Percentiles rank a stretch among this genome's conserved stretches.
Conservation (phyloP, 2,113 vertebrate species). For the Misgurnus anguillicaudatus region DNA sequence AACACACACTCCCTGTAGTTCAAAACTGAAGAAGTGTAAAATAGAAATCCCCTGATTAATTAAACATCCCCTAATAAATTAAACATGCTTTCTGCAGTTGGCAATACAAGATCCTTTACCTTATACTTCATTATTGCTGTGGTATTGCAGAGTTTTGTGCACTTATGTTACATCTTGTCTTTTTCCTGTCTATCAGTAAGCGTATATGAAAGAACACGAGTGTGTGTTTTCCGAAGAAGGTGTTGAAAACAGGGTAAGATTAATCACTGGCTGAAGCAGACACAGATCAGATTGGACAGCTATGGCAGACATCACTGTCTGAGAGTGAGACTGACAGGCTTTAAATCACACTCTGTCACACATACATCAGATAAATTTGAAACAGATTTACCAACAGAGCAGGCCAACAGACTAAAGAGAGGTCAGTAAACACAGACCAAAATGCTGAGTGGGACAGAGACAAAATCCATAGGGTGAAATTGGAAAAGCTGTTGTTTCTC, state of each 20-base stretch:
- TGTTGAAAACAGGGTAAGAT: conserved; percentile 62
- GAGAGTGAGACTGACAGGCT: conserved; percentile 61
- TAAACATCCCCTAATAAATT: no score
- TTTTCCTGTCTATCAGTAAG: not conserved
- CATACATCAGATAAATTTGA: conserved; percentile 55
- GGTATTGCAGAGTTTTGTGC: not conserved
- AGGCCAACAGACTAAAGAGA: conserved; percentile 12
- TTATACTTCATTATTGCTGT: not conserved
- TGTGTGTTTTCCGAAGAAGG: conserved; percentile 22
- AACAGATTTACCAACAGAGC: conserved; percentile 53
- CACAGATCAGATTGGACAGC: conserved; percentile 68
- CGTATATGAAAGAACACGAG: conserved; percentile 14
- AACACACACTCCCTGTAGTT: no score
- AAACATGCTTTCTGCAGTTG: no score
- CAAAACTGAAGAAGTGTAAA: no score
- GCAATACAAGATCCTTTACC: no score
- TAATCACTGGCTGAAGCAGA: conserved; percentile 69
- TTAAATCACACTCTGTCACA: conserved; percentile 67
- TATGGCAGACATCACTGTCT: conserved; percentile 61
- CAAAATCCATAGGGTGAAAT: conserved; percentile 21
- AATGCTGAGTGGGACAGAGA: conserved; percentile 26
- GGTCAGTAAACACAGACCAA: conserved; percentile 52
- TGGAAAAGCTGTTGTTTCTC: not conserved
- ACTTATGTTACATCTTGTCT: not conserved
- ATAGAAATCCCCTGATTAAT: no score